Percentiles rank a stretch among this genome's conserved stretches.
Evolutionary conservation across 2,797 vertebrate genomes (phyloP).

Genomic region (Pseudochirops corinnae): DNA sequence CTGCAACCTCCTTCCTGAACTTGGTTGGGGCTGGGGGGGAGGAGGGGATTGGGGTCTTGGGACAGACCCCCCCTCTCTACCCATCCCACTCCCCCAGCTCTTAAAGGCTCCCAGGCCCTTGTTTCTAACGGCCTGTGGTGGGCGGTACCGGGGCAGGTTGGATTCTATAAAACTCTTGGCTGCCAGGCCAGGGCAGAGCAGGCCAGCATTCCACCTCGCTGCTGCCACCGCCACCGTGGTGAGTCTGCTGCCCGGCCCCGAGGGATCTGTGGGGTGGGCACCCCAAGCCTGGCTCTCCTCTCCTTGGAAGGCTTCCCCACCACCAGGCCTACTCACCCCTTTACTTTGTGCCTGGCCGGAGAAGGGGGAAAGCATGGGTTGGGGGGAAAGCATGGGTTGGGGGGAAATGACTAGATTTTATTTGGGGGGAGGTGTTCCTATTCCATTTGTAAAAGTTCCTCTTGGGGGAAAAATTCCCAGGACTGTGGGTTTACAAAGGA

Average conservation of each 20-base stretch:
- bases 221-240: slow-evolving; percentile 72
- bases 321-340: not conserved
- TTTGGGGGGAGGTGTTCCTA: not conserved
- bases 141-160: slow-evolving; percentile 84
- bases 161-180: slow-evolving; percentile 83
- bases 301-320: not conserved
- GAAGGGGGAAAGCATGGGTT: not conserved
- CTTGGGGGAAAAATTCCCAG: not conserved
- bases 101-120: slow-evolving; percentile 74
- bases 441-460: slow-evolving; percentile 21
- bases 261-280: not conserved
- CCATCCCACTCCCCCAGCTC: slow-evolving; percentile 49
- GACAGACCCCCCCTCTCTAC: slow-evolving; percentile 37
- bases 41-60: slow-evolving; percentile 64
- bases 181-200: slow-evolving; percentile 66
- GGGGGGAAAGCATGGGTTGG: no score
- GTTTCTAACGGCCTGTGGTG: slow-evolving; percentile 80
- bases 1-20: slow-evolving; percentile 27
- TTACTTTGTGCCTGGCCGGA: not conserved
- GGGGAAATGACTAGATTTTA: not conserved
- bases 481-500: slow-evolving; percentile 29
- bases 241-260: slow-evolving; percentile 24
- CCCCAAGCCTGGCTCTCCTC: not conserved
- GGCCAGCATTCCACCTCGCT: slow-evolving; percentile 69
- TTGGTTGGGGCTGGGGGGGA: slow-evolving; percentile 50